These are phyloP conservation scores for Pelusios castaneus DNA, from an alignment of 2,113 vertebrate species.

Conservation along the genomic window DNA sequence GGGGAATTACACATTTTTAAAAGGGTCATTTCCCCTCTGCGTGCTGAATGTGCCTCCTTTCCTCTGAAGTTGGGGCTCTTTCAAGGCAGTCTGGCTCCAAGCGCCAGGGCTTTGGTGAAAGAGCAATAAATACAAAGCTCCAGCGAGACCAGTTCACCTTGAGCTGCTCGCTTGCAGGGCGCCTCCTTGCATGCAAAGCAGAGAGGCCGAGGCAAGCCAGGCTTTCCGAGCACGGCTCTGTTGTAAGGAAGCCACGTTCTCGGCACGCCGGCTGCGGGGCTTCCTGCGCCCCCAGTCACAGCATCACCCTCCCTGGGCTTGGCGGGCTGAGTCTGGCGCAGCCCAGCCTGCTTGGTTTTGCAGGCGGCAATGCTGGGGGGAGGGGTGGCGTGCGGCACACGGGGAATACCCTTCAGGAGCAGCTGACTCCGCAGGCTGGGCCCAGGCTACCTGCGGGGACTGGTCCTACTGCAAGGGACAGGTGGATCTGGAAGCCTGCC, in stretches of 20 bases:
- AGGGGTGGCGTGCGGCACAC: too few species aligned
- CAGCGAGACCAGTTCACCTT: conserved; percentile 45
- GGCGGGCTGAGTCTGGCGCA: too few species aligned
- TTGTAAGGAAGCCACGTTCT: not conserved
- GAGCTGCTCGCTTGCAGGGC: not conserved
- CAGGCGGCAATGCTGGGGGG: too few species aligned
- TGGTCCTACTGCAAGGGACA: too few species aligned
- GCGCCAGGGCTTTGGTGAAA: not conserved
- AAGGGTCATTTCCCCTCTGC: not conserved
- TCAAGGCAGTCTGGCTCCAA: not conserved
- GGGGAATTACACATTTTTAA: not conserved
- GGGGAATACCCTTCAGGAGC: too few species aligned
- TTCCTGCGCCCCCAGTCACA: too few species aligned
- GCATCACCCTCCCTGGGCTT: too few species aligned
- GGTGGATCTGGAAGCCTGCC: not conserved
- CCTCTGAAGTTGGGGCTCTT: not conserved
- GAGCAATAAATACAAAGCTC: not conserved
- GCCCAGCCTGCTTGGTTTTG: too few species aligned
- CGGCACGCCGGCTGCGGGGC: not conserved
- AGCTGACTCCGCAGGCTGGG: too few species aligned
- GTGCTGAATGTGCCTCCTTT: not conserved
- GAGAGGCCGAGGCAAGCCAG: not conserved
- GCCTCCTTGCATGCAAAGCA: conserved; percentile 11
- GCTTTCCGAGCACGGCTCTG: not conserved
- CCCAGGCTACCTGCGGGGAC: too few species aligned